A percentile compares a stretch with the other conserved stretches of the same genome.
Conservation (phyloP, 2,113 vertebrate species). For the Prinia subflava region DNA sequence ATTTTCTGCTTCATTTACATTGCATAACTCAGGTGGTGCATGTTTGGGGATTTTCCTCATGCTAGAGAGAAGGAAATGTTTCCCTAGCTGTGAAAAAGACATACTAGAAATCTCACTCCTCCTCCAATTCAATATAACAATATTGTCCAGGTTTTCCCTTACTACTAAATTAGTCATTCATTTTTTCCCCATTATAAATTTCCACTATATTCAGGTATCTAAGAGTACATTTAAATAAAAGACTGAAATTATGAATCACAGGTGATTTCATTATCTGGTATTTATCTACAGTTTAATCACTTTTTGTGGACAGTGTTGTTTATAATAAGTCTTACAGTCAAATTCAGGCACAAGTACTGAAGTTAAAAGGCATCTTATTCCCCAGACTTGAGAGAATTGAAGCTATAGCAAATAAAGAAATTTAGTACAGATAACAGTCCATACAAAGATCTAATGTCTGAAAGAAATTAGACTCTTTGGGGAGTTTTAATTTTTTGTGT, state of each 20-base stretch:
- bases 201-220: background rate
- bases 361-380: background rate
- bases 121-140: background rate
- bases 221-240: background rate
- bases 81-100: background rate
- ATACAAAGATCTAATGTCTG: background rate
- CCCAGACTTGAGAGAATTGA: background rate
- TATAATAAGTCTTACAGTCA: background rate
- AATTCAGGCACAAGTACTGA: background rate
- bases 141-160: background rate
- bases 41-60: background rate
- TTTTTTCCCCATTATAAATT: background rate
- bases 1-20: background rate
- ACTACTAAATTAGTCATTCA: background rate
- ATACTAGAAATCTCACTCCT: background rate
- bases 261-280: background rate
- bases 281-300: background rate
- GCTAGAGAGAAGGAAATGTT: background rate
- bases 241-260: background rate
- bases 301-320: background rate
- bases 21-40: background rate
- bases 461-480: background rate
- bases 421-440: background rate
- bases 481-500: background rate
- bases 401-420: background rate